Conservation (phyloP, 2,113 vertebrate genomes). For the Pseudopipra pipra region DNA sequence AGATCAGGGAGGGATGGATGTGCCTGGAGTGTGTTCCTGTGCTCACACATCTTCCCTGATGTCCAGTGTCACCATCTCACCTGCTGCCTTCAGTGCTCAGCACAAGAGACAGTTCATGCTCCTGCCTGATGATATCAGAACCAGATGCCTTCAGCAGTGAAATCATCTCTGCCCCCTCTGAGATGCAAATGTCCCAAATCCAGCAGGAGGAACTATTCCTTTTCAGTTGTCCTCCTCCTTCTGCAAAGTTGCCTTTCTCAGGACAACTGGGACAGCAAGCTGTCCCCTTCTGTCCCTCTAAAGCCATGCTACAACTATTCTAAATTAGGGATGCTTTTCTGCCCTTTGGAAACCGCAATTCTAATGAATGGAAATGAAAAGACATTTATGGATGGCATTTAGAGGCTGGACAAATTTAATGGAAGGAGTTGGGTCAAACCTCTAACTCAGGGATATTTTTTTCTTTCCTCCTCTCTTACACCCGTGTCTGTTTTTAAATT, state of each 20-base stretch:
- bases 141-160: neutral
- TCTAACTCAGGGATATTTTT: neutral
- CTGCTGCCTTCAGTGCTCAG: neutral
- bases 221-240: neutral
- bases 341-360: neutral
- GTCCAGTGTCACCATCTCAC: neutral
- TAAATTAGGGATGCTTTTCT: neutral
- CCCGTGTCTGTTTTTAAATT: neutral
- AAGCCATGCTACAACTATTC: neutral
- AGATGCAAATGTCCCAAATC: neutral
- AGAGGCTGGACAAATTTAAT: neutral
- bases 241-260: neutral
- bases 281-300: neutral
- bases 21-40: neutral
- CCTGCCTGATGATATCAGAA: neutral
- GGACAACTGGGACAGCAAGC: neutral
- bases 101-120: neutral
- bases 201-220: neutral
- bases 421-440: neutral
- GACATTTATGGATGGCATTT: neutral
- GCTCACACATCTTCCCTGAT: neutral
- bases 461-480: neutral
- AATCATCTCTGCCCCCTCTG: neutral
- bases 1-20: rapidly evolving
- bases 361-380: neutral